A percentile compares a stretch with the other conserved stretches of the same genome.
Evolutionary conservation across 2,888 invertebrate genomes (phyloP).

Genomic region (Archips xylosteana): DNA sequence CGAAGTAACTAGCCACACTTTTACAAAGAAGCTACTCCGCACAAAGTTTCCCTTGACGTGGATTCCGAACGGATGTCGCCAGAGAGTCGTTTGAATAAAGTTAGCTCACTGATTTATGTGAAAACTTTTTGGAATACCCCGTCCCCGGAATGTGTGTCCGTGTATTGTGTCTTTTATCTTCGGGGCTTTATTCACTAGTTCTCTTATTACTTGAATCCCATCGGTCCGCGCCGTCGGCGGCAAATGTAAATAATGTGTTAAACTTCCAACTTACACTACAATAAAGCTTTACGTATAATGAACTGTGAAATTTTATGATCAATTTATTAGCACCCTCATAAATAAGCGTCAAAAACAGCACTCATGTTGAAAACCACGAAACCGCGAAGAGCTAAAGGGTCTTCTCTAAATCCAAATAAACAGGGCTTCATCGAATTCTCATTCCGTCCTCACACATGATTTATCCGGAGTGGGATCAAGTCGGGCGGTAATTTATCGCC

Average conservation of each 20-base stretch:
- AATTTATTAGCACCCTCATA: slow-evolving; percentile 46
- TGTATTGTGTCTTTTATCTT: slow-evolving; percentile 70
- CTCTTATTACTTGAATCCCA: slow-evolving; percentile 67
- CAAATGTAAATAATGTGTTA: slow-evolving; percentile 51
- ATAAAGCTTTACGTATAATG: slow-evolving; percentile 15
- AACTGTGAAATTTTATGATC: slow-evolving; percentile 16
- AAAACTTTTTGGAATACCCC: slow-evolving; percentile 70
- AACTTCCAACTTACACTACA: slow-evolving; percentile 40
- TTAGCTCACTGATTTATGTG: slow-evolving; percentile 82
- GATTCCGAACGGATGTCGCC: slow-evolving; percentile 81
- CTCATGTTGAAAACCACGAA: slow-evolving; percentile 60
- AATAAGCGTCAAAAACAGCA: slow-evolving; percentile 54
- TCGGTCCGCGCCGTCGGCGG: slow-evolving; percentile 53
- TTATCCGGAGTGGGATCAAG: slow-evolving; percentile 77
- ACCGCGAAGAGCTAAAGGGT: slow-evolving; percentile 56
- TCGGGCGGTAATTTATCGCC: slow-evolving; percentile 74
- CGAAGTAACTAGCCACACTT: slow-evolving; percentile 62
- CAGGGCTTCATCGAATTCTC: slow-evolving; percentile 71
- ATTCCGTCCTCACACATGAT: slow-evolving; percentile 76
- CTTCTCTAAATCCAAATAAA: slow-evolving; percentile 51
- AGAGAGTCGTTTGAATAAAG: slow-evolving; percentile 85
- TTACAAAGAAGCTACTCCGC: slow-evolving; percentile 69
- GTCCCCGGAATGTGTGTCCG: slow-evolving; percentile 68
- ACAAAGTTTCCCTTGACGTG: slow-evolving; percentile 76
- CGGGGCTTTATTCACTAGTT: slow-evolving; percentile 64